These are phyloP conservation scores for Penaeus monodon DNA, from an alignment of 2,888 invertebrate species.

Conservation along the genomic window DNA sequence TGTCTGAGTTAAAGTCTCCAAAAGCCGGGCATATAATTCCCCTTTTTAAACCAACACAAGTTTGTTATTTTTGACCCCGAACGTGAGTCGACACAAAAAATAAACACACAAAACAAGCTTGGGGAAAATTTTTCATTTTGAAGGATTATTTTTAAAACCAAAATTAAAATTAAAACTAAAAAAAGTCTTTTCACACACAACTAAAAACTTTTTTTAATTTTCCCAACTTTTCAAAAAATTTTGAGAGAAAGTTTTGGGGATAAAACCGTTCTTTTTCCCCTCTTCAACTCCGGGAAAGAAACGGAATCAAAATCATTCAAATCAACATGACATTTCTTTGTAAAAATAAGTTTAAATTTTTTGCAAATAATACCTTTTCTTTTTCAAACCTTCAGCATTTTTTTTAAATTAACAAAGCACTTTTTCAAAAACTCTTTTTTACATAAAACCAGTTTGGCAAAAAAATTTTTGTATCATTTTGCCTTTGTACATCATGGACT, in stretches of 20 bases:
- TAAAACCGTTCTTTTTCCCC: not conserved
- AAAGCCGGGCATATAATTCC: conserved; percentile 82
- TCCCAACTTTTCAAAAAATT: not conserved
- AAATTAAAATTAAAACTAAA: too few relatives aligned
- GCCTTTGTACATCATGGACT: too few relatives aligned
- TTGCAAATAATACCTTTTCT: too few relatives aligned
- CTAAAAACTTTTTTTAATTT: too few relatives aligned
- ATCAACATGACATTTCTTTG: not conserved
- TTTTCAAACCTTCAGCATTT: too few relatives aligned
- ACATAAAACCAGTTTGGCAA: too few relatives aligned
- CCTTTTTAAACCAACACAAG: conserved; percentile 57
- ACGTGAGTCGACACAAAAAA: not conserved
- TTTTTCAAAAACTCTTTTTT: too few relatives aligned
- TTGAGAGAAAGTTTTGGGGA: not conserved
- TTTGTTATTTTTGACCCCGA: conserved; percentile 51
- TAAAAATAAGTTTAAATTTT: not conserved
- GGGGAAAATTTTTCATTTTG: too few relatives aligned
- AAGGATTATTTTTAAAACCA: too few relatives aligned
- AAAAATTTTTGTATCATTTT: too few relatives aligned
- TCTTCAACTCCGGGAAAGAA: conserved; percentile 33
- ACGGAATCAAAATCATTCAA: conserved; percentile 18
- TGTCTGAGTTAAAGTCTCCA: conserved; percentile 96
- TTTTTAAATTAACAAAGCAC: too few relatives aligned
- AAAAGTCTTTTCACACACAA: too few relatives aligned
- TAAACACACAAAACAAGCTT: not conserved